Percentiles rank a stretch among this genome's conserved stretches.
phyloP scores from a whole-genome alignment of 1,140 invertebrate genomes.

The Paraescarpia echinospica region DNA sequence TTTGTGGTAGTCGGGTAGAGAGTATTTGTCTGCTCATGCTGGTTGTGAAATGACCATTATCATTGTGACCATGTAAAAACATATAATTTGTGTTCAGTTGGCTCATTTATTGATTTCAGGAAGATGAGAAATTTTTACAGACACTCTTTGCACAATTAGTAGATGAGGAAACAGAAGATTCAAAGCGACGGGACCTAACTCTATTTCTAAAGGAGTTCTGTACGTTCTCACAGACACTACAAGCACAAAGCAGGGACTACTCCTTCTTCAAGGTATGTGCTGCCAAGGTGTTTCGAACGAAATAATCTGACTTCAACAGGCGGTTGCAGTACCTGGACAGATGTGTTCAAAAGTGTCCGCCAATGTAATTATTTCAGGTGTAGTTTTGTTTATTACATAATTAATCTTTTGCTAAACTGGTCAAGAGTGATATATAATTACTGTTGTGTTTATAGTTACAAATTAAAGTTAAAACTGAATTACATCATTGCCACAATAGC shows the following conservation, averaged over 20 bases:
- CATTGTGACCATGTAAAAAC: background rate
- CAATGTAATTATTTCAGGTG: too few relatives aligned
- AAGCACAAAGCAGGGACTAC: conserved; percentile 89
- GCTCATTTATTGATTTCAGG: conserved; percentile 61
- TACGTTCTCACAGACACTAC: conserved; percentile 97
- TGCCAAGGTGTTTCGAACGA: background rate
- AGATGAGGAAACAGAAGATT: conserved; percentile 80
- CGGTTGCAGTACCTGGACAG: background rate
- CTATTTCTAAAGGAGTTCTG: conserved; percentile 99
- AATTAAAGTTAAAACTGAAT: background rate
- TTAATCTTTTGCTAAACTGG: background rate
- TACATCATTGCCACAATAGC: too few relatives aligned
- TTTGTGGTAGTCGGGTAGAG: background rate
- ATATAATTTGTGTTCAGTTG: too few relatives aligned
- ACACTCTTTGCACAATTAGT: conserved; percentile 93
- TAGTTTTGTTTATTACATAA: background rate
- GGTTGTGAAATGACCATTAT: background rate
- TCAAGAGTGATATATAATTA: background rate
- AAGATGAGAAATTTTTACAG: conserved; percentile 94
- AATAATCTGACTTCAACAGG: background rate
- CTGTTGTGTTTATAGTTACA: background rate
- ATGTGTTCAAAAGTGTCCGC: background rate
- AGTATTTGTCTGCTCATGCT: background rate
- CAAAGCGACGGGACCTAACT: conserved; percentile 89
- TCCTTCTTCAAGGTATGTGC: conserved; percentile 83